Percentiles rank a stretch among this genome's conserved stretches.
Conservation (phyloP, 2,113 vertebrate species). For the Gallinago media region DNA sequence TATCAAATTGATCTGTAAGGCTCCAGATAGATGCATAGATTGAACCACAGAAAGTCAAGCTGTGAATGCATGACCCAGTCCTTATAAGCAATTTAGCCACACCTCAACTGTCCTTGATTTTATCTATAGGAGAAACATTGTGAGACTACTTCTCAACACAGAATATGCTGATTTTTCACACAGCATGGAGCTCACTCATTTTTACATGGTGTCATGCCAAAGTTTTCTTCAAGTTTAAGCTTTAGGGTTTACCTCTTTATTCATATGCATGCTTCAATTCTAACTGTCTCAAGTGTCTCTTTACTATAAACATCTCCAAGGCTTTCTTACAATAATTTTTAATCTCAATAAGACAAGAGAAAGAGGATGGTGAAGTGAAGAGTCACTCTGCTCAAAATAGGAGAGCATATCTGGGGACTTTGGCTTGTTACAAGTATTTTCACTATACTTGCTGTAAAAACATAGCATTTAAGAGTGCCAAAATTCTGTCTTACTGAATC, state of each 20-base stretch:
- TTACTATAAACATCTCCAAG: not conserved
- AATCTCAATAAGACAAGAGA: not conserved
- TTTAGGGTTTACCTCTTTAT: not conserved
- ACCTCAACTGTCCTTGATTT: not conserved
- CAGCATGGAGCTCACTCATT: not conserved
- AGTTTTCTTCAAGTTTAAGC: not conserved
- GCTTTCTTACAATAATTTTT: not conserved
- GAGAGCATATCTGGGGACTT: not conserved
- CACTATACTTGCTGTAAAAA: not conserved
- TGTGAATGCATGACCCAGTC: not conserved
- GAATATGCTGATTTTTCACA: not conserved
- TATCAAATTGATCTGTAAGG: not conserved
- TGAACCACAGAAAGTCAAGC: not conserved
- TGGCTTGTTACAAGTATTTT: not conserved
- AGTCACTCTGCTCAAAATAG: not conserved
- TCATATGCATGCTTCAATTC: not conserved
- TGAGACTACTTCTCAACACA: not conserved
- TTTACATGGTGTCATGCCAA: not conserved
- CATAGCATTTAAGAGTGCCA: not conserved
- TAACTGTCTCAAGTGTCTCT: not conserved
- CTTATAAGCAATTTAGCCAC: not conserved
- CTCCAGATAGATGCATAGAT: not conserved
- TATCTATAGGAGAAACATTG: not conserved
- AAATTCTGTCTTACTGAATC: not conserved
- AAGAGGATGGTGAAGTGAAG: not conserved